Base-by-base conservation (phyloP, 1,140 invertebrate genomes). In the Ceratitis capitata region DNA sequence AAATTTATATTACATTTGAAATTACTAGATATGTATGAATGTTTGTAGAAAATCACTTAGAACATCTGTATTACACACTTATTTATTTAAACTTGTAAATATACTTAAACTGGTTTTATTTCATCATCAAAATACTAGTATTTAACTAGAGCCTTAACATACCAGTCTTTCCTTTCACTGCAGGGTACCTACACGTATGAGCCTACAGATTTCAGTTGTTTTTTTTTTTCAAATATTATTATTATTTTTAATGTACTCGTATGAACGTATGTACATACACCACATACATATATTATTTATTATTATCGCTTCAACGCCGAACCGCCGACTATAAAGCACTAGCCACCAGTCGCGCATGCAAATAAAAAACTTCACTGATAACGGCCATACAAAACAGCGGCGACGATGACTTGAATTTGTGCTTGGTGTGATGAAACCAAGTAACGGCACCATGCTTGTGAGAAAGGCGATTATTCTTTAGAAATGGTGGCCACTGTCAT, bases 251-350 rank as follows among this genome's bases (percentile, higher is more conserved):
- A 32, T 69, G 5, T 32, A 69, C 35, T 1, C 9, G 23, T 23
- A 45, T 23, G 16, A 23, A 45, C n/a, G 32, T 69, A 69, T 61
- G 32, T 39, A 64, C 29, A 29, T 69, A 12, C 45, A 83, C 32
- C 23, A 32, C 26, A 12, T 53, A 83, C 53, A 53, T 83, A 83
- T 83, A 83, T 51, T 83, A 83, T 83, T 83, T 83, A 83, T 53
- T 83, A 32, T 83, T 51, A 78, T 78, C 69, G 39, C 69, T 12
- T 78, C 39, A 78, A 78, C 69, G 69, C 39, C 69, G 42, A 39
- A n/a, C 39, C 39, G 39, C 42, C 39, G n/a, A 14, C 39, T 39
- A 45, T 4, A 32, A n/a, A 10, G 39, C n/a, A 78, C 7, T n/a
- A 78, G 69, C 14, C 69, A 42, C 39, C 19, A 12, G 39, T 23